phyloP scores from a whole-genome alignment of 1,140 invertebrate species.

The Ceratina japonica region DNA sequence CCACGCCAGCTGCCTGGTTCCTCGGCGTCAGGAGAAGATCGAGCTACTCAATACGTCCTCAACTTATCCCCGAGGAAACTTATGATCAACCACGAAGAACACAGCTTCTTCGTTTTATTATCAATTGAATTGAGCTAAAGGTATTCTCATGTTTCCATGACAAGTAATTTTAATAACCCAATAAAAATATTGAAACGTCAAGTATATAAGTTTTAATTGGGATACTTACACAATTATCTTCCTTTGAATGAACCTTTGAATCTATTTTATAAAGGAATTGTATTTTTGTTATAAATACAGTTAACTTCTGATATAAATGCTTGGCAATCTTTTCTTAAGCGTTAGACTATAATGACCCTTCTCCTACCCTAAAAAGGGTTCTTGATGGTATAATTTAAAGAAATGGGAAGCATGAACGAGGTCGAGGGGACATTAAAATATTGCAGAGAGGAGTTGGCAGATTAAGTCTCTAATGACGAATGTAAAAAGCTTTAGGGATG shows the following conservation, averaged over 20 bases:
- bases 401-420: background rate
- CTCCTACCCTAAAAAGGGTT: background rate
- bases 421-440: background rate
- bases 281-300: no score
- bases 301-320: no score
- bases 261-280: no score
- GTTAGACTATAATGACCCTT: background rate
- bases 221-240: no score
- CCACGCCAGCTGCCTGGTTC: slow-evolving; percentile 23
- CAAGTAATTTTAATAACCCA: no score
- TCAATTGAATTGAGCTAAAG: no score
- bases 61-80: background rate
- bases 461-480: background rate
- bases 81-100: background rate
- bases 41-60: background rate
- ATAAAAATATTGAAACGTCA: no score
- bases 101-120: no score
- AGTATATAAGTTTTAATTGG: no score
- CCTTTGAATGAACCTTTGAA: no score
- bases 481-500: background rate
- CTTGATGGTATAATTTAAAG: background rate
- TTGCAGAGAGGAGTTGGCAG: background rate
- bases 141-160: no score
- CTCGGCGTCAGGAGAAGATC: background rate
- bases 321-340: background rate